These are phyloP conservation scores for Paedocypris sp. DNA, from an alignment of 2,113 vertebrate genomes.

Conservation along the genomic window DNA sequence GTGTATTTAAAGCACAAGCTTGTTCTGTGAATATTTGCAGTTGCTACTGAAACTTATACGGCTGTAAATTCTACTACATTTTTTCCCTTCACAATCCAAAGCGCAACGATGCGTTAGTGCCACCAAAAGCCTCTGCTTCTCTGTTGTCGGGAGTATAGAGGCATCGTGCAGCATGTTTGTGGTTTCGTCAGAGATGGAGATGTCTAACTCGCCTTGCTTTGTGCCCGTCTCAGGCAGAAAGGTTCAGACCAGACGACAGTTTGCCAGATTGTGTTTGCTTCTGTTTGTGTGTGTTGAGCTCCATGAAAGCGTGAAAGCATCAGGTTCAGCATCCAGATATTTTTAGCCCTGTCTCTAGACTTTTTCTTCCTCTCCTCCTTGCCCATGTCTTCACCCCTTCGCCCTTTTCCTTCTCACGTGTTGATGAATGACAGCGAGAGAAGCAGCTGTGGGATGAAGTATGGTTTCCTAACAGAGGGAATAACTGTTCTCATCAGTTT, in stretches of 20 bases:
- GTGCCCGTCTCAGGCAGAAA: neutral
- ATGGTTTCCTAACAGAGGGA: no score
- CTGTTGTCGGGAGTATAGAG: neutral
- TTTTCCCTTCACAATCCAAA: neutral
- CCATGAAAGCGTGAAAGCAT: constrained; percentile 19
- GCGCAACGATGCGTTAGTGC: neutral
- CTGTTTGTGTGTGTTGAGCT: neutral
- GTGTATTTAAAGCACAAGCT: no score
- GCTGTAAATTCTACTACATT: neutral
- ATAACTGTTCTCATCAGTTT: no score
- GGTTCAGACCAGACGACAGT: constrained; percentile 2
- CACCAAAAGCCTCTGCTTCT: neutral
- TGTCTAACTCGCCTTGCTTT: neutral
- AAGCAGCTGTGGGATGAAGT: no score
- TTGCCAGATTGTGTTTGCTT: neutral
- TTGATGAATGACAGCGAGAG: neutral
- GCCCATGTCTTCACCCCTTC: neutral
- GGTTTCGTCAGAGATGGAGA: neutral
- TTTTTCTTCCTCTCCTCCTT: constrained; percentile 3
- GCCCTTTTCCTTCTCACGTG: neutral
- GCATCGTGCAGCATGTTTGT: neutral
- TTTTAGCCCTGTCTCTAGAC: constrained; percentile 36
- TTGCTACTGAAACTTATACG: no score
- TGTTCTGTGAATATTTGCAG: no score
- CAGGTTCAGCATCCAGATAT: constrained; percentile 16